Conservation (phyloP, 35 echinoderm and acorn worm species). For the Amphiura filiformis region DNA sequence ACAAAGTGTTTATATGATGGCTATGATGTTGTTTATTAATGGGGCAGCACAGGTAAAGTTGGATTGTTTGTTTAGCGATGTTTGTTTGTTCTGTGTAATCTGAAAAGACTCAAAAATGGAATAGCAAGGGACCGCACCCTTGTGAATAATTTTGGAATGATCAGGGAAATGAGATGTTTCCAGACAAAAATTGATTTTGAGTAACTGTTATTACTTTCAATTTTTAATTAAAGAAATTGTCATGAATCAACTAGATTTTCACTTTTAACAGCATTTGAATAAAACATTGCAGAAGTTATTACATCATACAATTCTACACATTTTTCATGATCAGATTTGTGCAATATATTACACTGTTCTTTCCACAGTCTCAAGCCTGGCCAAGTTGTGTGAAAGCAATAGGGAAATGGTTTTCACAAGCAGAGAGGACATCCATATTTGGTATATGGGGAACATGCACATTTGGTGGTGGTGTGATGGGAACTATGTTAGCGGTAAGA, state of each 20-base stretch:
- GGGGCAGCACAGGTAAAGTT: constrained; percentile 52
- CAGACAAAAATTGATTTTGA: neutral
- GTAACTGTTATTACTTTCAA: neutral
- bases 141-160: neutral
- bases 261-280: neutral
- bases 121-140: neutral
- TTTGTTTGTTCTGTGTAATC: neutral
- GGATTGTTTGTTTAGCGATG: neutral
- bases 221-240: neutral
- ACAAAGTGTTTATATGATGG: constrained; percentile 45
- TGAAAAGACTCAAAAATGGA: neutral
- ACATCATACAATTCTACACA: too few species aligned
- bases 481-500: constrained; percentile 75
- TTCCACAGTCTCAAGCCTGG: constrained; percentile 78
- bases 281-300: neutral
- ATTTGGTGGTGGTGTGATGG: constrained; percentile 72
- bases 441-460: constrained; percentile 80
- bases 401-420: constrained; percentile 42
- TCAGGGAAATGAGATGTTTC: neutral
- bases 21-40: constrained; percentile 42
- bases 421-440: constrained; percentile 59
- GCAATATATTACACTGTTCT: too few species aligned
- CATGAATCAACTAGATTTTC: too few species aligned
- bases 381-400: constrained; percentile 69
- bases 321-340: too few species aligned